Evolutionary conservation across 2,113 vertebrate genomes (phyloP).

Genomic region (Mus spicilegus): DNA sequence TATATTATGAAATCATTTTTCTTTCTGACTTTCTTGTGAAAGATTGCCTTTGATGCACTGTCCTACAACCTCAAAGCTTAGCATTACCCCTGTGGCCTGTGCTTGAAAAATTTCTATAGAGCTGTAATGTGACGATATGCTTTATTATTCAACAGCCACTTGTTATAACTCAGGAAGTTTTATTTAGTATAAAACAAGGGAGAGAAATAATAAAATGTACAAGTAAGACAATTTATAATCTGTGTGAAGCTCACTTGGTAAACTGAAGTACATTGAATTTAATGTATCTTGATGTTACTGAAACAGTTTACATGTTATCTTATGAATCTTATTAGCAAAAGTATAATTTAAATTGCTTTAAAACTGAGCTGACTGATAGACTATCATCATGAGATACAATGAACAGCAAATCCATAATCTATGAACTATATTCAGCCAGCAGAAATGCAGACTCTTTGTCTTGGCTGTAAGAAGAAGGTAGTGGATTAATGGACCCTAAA

Average conservation of each 20-base stretch:
- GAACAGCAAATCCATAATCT: not conserved
- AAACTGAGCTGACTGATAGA: constrained; percentile 29
- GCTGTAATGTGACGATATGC: constrained; percentile 38
- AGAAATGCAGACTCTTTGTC: not conserved
- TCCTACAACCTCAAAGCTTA: not conserved
- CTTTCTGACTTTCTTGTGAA: constrained; percentile 45
- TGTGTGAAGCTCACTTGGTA: constrained; percentile 64
- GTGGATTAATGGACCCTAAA: not conserved
- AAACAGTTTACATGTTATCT: constrained; percentile 54
- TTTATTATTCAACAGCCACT: constrained; percentile 57
- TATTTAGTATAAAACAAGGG: not conserved
- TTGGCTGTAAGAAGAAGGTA: not conserved
- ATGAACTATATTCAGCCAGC: not conserved
- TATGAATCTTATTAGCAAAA: constrained; percentile 67
- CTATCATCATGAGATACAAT: not conserved
- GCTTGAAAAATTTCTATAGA: constrained; percentile 41
- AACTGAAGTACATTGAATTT: constrained; percentile 55
- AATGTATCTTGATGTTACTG: constrained; percentile 59
- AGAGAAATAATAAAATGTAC: constrained; percentile 44
- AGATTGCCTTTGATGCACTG: constrained; percentile 57
- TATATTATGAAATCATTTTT: constrained; percentile 66
- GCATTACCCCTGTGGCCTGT: not conserved
- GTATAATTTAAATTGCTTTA: constrained; percentile 57
- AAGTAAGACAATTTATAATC: constrained; percentile 68
- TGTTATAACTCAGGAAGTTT: constrained; percentile 10